Evolutionary conservation across 2,888 invertebrate species (phyloP), one percentile per base, ranked within the genome.

Genomic region (Lasioglossum figueresi): DNA sequence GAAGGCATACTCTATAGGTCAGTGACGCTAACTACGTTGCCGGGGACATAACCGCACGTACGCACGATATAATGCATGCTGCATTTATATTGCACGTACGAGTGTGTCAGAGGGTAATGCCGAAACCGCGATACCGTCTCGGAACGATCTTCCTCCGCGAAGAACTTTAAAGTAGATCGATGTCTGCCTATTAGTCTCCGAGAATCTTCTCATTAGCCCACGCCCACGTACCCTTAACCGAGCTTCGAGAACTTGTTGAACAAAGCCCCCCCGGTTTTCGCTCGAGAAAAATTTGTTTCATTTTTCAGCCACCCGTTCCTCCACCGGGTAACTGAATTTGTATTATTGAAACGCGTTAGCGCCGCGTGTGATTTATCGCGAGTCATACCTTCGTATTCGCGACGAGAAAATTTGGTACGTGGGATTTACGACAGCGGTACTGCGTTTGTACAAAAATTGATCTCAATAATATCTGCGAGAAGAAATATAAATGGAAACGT

Each of bases 1-100:
- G 52, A 3, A 52, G 83, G 84, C 90, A 72, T 83, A 81, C 82
- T 88, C 88, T 89, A 88, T 82, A 73, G 83, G 76, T 87, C 89
- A 52, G 79, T 86, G 87, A 83, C 81, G 75, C 83, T 79, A 89
- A 87, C 88, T 88, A 88, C 89, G 72, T 84, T 74, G 10, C 82
- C 80, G 80, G 56, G 48, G 75, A 71, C 72, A 77, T 80, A 77
- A 52, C 71, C 74, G 80, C 89, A 84, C 82, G 82, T 78, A 87
- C 84, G 86, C 74, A 80, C 77, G 70, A 86, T 86, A 83, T 76
- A 78, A 85, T 80, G 79, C 77, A 74, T 63, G 37, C 48, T 19
- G 74, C 84, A 75, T 80, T 70, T 45, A 74, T 83, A 84, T 70
- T 40, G 73, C 23, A 72, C 31, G 79, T 70, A 79, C 52, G 19